Conservation (phyloP, 2,113 vertebrate species). For the Dicerorhinus sumatrensis region DNA sequence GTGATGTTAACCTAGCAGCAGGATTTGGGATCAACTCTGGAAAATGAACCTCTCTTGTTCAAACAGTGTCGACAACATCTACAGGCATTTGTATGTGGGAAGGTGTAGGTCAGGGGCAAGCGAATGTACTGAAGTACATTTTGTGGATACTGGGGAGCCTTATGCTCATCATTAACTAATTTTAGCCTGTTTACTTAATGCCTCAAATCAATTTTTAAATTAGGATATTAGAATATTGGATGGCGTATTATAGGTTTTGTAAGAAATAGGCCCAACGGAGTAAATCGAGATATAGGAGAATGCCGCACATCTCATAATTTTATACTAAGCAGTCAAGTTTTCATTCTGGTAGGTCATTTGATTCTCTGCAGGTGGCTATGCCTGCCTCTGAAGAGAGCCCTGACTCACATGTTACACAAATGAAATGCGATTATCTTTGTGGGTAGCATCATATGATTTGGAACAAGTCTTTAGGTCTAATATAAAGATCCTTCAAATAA, state of each 20-base stretch:
- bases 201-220: conserved; percentile 59
- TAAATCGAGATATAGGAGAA: conserved; percentile 74
- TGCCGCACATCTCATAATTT: conserved; percentile 80
- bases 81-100: background rate
- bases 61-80: background rate
- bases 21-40: background rate
- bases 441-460: conserved; percentile 84
- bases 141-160: conserved; percentile 39
- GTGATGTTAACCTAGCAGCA: background rate
- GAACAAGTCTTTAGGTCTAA: conserved; percentile 88
- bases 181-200: conserved; percentile 67
- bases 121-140: background rate
- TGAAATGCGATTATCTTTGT: conserved; percentile 86
- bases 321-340: conserved; percentile 76
- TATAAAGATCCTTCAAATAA: conserved; percentile 89
- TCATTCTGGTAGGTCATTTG: conserved; percentile 82
- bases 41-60: conserved; percentile 47
- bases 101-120: background rate
- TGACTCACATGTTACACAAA: conserved; percentile 84
- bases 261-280: conserved; percentile 79
- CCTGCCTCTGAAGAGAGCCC: conserved; percentile 77
- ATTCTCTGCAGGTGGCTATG: conserved; percentile 86
- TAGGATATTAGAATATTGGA: conserved; percentile 31
- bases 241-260: conserved; percentile 63
- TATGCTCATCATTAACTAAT: conserved; percentile 46